Base-by-base conservation (phyloP, 2,888 invertebrate species). In the Diachrysia chrysitis region DNA sequence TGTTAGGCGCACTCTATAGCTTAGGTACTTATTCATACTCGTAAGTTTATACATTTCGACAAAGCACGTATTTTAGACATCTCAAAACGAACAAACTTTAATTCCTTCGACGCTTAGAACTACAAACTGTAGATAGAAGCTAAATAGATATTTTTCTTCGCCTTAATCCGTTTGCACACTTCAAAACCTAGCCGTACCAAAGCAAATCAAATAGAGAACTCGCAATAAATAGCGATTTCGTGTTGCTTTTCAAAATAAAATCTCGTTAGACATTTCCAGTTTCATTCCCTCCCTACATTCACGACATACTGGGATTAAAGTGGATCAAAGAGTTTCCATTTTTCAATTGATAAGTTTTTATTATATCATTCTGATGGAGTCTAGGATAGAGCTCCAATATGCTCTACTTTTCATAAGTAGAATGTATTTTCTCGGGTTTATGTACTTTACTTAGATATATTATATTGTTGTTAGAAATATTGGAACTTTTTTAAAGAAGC, bases 171-270 rank as follows among this genome's bases (percentile, higher is more conserved):
- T 87, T 85, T 85, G 85, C 85, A 85, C 86, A 86, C 86, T 88
- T 87, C 83, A 87, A 87, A 86, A 84, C 85, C 86, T 69, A 76
- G 65, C 78, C 78, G 81, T 79, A 83, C 79, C 82, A 66, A 74
- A 86, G 81, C 85, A 87, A 89, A 88, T 90, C 88, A 88, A 89
- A 88, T 88, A 85, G 85, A 88, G 85, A 86, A 85, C 86, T 86
- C 70, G 79, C 85, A 88, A 88, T 90, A 89, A 88, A 87, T 87
- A 87, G 86, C 84, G 83, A 85, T 87, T 88, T 89, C 87, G 82
- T 88, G 86, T 86, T 84, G 79, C 87, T 85, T 87, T 91, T 86
- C 77, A 86, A 86, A 89, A 88, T 84, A 85, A 88, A 89, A 89
- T 85, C 88, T 88, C 84, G 85, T 89, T 87, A 88, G 84, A 89